Evolutionary conservation across 2,888 invertebrate species (phyloP).

Genomic region (Escarpia spicata): DNA sequence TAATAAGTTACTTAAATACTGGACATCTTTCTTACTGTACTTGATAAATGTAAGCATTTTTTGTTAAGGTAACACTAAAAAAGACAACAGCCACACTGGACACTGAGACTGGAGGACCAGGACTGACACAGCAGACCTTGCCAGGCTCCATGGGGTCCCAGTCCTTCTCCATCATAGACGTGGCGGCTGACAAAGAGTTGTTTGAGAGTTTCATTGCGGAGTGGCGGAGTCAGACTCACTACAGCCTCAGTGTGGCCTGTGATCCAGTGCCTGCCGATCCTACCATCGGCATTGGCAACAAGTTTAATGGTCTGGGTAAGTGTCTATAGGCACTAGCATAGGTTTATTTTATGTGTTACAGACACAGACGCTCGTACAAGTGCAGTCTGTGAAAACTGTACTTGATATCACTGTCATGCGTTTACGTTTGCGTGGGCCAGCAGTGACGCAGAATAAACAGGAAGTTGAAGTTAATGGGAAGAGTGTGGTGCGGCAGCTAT

Average conservation of each 20-base stretch:
- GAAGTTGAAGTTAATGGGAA: no score
- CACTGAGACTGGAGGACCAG: background rate
- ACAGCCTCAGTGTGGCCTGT: slow-evolving; percentile 63
- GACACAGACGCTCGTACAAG: no score
- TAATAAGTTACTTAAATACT: no score
- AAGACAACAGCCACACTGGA: background rate
- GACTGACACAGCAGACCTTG: slow-evolving; percentile 23
- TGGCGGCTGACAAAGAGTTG: slow-evolving; percentile 53
- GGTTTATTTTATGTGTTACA: background rate
- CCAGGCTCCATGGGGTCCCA: slow-evolving; percentile 25
- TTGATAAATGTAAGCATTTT: no score
- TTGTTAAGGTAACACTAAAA: background rate
- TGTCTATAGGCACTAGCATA: background rate
- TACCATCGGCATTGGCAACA: slow-evolving; percentile 50
- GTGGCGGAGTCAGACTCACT: slow-evolving; percentile 55
- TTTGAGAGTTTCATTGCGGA: slow-evolving; percentile 61
- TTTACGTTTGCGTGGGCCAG: no score
- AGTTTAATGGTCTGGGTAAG: slow-evolving; percentile 41
- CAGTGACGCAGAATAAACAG: no score
- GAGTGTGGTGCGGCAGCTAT: no score
- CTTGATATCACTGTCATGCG: no score
- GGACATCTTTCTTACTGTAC: no score
- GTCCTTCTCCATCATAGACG: slow-evolving; percentile 62
- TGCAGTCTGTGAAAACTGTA: no score
- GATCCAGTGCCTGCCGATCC: slow-evolving; percentile 47